Evolutionary conservation across 2,797 vertebrate species (phyloP).

Genomic region (Corythornis leucogaster): DNA sequence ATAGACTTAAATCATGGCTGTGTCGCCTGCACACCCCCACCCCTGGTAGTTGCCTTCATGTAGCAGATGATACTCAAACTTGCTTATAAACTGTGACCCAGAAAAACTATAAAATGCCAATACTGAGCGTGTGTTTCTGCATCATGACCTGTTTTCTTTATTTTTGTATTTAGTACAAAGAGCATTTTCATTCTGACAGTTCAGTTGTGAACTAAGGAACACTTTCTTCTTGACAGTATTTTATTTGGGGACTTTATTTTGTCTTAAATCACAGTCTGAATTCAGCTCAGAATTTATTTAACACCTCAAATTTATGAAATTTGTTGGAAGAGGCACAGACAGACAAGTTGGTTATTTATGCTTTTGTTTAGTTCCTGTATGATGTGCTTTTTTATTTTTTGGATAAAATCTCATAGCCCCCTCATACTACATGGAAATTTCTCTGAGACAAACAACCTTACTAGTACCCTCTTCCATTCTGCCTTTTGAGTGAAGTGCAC

Average conservation of each 20-base stretch:
- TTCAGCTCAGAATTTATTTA: background rate
- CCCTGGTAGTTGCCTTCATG: no score
- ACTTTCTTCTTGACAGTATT: background rate
- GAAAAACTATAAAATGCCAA: no score
- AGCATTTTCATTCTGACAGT: background rate
- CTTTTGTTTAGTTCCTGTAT: background rate
- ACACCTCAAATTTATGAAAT: background rate
- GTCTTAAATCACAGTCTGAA: background rate
- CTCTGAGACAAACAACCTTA: background rate
- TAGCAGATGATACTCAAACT: no score
- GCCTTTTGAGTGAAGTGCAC: accelerated
- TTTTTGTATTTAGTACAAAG: background rate
- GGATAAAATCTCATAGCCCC: background rate
- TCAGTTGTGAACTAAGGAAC: background rate
- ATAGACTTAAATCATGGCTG: no score
- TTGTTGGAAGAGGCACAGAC: background rate
- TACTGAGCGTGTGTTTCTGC: background rate
- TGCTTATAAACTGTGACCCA: no score
- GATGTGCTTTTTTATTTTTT: background rate
- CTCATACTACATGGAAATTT: background rate
- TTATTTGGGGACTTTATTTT: background rate
- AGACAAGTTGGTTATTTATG: background rate
- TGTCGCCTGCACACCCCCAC: no score
- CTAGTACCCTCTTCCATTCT: background rate
- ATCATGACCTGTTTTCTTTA: background rate